Base-by-base conservation (phyloP, 2,113 vertebrate species). In the Bombycilla garrulus region DNA sequence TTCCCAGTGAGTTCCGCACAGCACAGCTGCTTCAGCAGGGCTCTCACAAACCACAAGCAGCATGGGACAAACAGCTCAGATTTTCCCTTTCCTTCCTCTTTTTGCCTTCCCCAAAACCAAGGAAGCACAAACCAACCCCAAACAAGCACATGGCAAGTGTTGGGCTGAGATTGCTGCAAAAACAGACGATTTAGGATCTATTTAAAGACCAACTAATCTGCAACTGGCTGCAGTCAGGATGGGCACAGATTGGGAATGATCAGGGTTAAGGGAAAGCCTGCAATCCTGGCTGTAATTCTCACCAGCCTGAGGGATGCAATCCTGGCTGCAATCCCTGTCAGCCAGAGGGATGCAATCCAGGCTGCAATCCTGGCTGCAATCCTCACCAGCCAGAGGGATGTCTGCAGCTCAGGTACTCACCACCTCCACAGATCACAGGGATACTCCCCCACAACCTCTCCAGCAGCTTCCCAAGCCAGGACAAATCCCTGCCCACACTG, bases 191-290 rank as follows among this genome's bases (percentile, higher is more conserved):
- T 83, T n/a, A 26, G 38, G 15, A 31, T 76, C 70, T 85, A 69
- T 80, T 95, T 94, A 87, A 84, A 93, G 88, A 62, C 9, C 1
- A 51, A 33, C 45, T 88, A 83, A 96, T 90, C 90, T 50, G 38
- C 42, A 45, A 22, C 18, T 40, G 87, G 65, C 70, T 21, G 28
- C 40, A 61, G 57, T 4, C 2, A 1, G 80, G 80, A 58, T 19
- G 56, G 82, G 60, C 69, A 87, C 2, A 3, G 93, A 90, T 35
- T 82, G 92, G 85, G 12, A 50, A 19, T 5, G 2, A 50, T 12
- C 33, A 44, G 73, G 23, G 80, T 70, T 40, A 44, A 71, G 53
- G 78, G 53, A 25, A 91, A 84, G 47, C 19, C 50, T 33, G 38
- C 53, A 71, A 53, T 22, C 60, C 35, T 3, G 9, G 61, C 73